phyloP scores from a whole-genome alignment of 2,888 invertebrate species.

The Lapara coniferarum region DNA sequence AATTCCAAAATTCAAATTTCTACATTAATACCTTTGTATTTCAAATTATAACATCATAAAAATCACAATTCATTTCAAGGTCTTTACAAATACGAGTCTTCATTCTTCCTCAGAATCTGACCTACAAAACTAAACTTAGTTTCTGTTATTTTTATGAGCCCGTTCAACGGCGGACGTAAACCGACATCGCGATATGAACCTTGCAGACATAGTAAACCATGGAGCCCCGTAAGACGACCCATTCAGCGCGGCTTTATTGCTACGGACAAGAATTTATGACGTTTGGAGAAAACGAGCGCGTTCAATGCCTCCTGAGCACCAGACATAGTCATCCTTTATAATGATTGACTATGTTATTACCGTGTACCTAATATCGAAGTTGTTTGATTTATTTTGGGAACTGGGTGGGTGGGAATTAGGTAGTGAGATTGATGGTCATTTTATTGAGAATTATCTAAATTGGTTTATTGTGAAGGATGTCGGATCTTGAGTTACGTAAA shows the following conservation, averaged over 20 bases:
- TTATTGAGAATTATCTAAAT: neutral
- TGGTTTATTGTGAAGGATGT: too few relatives aligned
- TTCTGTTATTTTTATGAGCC: constrained; percentile 39
- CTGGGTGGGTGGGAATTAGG: neutral
- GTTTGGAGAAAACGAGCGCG: constrained; percentile 51
- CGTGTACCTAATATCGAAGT: neutral
- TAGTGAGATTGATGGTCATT: neutral
- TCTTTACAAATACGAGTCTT: too few relatives aligned
- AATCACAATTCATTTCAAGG: too few relatives aligned
- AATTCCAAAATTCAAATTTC: too few relatives aligned
- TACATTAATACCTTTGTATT: too few relatives aligned
- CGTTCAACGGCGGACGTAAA: neutral
- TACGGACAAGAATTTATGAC: constrained; percentile 53
- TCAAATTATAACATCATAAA: too few relatives aligned
- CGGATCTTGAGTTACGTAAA: too few relatives aligned
- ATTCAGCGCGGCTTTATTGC: constrained; percentile 46
- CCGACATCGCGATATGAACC: constrained; percentile 25
- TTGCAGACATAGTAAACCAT: constrained; percentile 33
- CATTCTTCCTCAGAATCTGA: neutral
- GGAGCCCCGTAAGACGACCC: constrained; percentile 41
- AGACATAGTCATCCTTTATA: constrained; percentile 44
- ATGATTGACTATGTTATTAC: constrained; percentile 10
- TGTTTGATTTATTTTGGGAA: neutral
- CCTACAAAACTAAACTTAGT: constrained; percentile 34
- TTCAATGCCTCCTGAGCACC: constrained; percentile 45